Percentiles rank a stretch among this genome's conserved stretches.
phyloP scores from a whole-genome alignment of 2,888 invertebrate genomes.

The Dolichomitus sp. region DNA sequence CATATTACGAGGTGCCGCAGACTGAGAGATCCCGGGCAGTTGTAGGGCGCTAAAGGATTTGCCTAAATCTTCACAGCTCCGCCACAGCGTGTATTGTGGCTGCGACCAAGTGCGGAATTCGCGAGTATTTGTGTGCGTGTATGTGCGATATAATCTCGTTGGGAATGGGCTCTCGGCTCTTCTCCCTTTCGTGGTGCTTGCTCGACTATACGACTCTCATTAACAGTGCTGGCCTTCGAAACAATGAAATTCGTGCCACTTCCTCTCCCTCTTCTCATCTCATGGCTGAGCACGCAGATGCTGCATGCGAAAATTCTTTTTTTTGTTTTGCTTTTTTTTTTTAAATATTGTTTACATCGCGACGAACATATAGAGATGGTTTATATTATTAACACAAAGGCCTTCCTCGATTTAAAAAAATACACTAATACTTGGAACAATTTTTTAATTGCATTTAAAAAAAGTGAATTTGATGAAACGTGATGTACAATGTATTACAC shows the following conservation, averaged over 20 bases:
- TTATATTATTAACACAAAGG: constrained; percentile 4
- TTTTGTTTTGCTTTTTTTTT: neutral
- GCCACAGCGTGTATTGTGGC: constrained; percentile 7
- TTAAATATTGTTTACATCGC: neutral
- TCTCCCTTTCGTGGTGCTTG: constrained; percentile 10
- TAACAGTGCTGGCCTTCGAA: constrained; percentile 35
- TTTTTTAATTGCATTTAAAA: neutral
- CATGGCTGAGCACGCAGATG: constrained; percentile 27
- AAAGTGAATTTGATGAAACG: neutral
- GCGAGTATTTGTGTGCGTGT: neutral
- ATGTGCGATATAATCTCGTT: constrained; percentile 29
- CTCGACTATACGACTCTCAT: constrained; percentile 41
- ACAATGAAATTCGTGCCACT: constrained; percentile 57
- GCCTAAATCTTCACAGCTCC: constrained; percentile 47
- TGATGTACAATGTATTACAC: neutral
- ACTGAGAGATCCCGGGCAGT: neutral
- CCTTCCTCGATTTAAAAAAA: neutral
- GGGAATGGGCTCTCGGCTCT: constrained; percentile 34
- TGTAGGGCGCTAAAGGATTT: constrained; percentile 53
- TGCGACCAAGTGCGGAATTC: neutral
- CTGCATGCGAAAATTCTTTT: constrained; percentile 22
- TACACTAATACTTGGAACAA: neutral
- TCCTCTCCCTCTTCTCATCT: constrained; percentile 36
- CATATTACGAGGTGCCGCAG: constrained; percentile 12
- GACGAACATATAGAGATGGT: neutral